Base-by-base conservation (phyloP, 37 sponge, comb jelly and placozoan species). In the Beroe forskalii region DNA sequence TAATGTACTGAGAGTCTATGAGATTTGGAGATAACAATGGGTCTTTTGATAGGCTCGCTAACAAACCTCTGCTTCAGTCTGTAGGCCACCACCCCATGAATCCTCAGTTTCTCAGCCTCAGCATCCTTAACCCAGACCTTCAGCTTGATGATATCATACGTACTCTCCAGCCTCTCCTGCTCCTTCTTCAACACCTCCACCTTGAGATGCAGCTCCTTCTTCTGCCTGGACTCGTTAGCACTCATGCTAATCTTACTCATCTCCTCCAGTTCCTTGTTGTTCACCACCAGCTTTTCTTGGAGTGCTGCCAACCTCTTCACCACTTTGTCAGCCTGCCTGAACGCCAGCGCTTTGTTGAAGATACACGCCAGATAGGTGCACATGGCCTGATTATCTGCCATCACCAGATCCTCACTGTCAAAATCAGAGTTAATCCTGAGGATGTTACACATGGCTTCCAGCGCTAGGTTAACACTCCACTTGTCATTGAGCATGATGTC, bases 191-290 rank as follows among this genome's bases (percentile, higher is more conserved):
- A 38, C 2, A 80, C 86, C 22, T 80, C 86, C 24, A 80, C 86
- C 55, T 80, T 80, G 27, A 80, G 55, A 17, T 35, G 55, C 4
- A 80, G 55, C 31, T 80, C 86, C 40, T 80, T 80, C 40, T 80
- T 80, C 31, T 80, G 86, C 1, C 86, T 23, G 48, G 55, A 44
- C 86, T 80, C 86, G 31, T 80, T 80, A 43, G 86, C 86, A 41
- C 86, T 80, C 86, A 80, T 80, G 30, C 86, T 80, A 38, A 80
- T 80, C 86, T 80, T 80, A 25, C 86, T 80, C 86, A 80, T 80
- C 27, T 80, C 86, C 2, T 80, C 86, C 25, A 80, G 55, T 23
- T 80, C 86, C 27, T 80, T 80, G 55, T 80, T 80, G 31, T 80
- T 35, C 1, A 80, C 86, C 24, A 23, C 55, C 55, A 80, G 86